Base-by-base conservation (phyloP, 2,888 invertebrate genomes). In the Adelognathus sp. region DNA sequence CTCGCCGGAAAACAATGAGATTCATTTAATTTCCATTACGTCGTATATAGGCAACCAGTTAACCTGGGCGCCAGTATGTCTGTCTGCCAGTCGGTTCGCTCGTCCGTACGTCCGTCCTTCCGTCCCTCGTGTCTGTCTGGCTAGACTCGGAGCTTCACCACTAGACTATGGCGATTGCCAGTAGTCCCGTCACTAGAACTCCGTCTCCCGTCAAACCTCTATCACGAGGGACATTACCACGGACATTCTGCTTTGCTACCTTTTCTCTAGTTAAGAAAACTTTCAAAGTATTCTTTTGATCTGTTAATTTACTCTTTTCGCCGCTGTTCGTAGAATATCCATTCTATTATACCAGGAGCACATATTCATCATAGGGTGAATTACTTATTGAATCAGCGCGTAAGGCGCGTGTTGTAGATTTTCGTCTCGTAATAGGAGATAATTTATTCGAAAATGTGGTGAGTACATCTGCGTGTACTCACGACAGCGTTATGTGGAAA, bases 1-100 rank as follows among this genome's bases (percentile, higher is more conserved):
- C 9, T 21, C 24, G 50, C n/a, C 21, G 41, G 31, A 70, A 70
- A 46, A 76, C 67, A 74, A 74, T 74, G 67, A 9, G 31, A 67
- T 67, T 67, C 36, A 74, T 74, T 74, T 67, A 74, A 74, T 74
- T 74, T 67, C 36, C 67, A 74, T 74, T 74, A 60, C 18, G 50
- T 11, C 50, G 50, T 50, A 24, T 50, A 50, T 18, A 9, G 50
- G 18, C 50, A 21, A 50, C 24, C 46, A 24, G 50, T 50, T 50
- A 24, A 24, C 50, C 50, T 24, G 50, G n/a, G 21, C 27, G 46
- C 61, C 63, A 21, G 46, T 21, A n/a, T 29, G 46, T 39, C 24
- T 44, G 61, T 56, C 64, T 24, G 46, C 67, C 73, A 44, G 33
- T 52, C 73, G 21, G 61, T 71, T 39, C 39, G 31, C 39, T 16